Conservation (phyloP, 1,140 invertebrate genomes). For the Drosophila rhopaloa region DNA sequence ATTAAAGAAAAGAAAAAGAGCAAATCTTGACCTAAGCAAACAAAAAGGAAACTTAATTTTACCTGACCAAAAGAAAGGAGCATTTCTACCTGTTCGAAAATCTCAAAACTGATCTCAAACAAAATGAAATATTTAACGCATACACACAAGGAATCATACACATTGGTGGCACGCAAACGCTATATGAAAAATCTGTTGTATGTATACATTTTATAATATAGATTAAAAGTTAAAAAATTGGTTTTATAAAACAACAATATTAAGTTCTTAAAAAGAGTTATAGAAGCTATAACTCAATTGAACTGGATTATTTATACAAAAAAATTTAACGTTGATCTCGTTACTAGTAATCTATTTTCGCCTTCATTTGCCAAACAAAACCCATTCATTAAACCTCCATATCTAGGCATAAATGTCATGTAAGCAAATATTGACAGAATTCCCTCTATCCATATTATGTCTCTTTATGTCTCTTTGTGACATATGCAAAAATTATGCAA, state of each 20-base stretch:
- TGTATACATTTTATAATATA: conserved; percentile 46
- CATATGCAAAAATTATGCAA: conserved; percentile 79
- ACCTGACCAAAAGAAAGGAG: conserved; percentile 37
- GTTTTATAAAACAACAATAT: not conserved
- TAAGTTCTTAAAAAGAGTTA: too few relatives aligned
- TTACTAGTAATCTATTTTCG: conserved; percentile 3
- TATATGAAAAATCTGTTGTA: conserved; percentile 86
- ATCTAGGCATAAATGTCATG: conserved; percentile 40
- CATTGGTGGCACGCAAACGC: conserved; percentile 85
- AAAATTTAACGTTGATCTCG: conserved; percentile 1
- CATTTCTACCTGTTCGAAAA: conserved; percentile 51
- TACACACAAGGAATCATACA: conserved; percentile 86
- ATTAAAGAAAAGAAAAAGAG: not conserved
- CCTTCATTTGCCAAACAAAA: conserved; percentile 3
- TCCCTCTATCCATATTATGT: conserved; percentile 14
- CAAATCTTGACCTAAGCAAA: conserved; percentile 65
- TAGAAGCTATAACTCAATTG: too few relatives aligned
- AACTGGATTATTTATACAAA: not conserved
- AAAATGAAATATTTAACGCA: conserved; percentile 86
- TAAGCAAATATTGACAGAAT: conserved; percentile 43
- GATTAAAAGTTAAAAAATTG: not conserved
- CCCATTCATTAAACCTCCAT: conserved; percentile 18
- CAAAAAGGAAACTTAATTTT: conserved; percentile 37
- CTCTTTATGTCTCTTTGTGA: conserved; percentile 37
- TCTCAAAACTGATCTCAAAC: conserved; percentile 41